A percentile compares a stretch with the other conserved stretches of the same genome.
These are phyloP conservation scores for Polydrusus pterygomalis DNA, from an alignment of 2,888 invertebrate species.

Conservation along the genomic window DNA sequence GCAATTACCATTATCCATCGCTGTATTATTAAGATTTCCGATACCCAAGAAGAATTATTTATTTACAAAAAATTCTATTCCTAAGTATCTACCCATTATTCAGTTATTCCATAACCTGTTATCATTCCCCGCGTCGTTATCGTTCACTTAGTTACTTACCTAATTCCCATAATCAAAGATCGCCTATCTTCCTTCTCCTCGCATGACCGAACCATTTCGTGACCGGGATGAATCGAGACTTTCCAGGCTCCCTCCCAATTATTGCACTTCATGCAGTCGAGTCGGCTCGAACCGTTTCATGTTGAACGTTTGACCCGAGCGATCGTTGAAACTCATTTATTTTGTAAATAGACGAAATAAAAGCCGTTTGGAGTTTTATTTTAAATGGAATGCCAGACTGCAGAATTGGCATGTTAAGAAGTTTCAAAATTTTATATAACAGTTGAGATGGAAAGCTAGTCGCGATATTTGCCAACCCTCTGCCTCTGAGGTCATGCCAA, in stretches of 20 bases:
- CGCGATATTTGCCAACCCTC: too few species aligned
- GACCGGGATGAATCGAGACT: slow-evolving; percentile 43
- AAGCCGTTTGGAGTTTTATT: neutral
- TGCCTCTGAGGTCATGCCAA: too few species aligned
- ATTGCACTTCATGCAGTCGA: slow-evolving; percentile 20
- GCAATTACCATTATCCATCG: too few species aligned
- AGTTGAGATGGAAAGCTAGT: too few species aligned
- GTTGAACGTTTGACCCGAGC: slow-evolving; percentile 37
- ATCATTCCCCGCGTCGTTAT: slow-evolving; percentile 16
- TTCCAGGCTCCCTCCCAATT: slow-evolving; percentile 43
- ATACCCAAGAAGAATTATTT: neutral
- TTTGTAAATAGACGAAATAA: neutral
- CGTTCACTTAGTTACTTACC: slow-evolving; percentile 32
- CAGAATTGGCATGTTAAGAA: too few species aligned
- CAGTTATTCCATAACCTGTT: slow-evolving; percentile 19
- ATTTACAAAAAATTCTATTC: neutral
- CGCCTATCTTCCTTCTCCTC: slow-evolving; percentile 40
- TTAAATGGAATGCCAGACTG: neutral
- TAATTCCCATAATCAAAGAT: slow-evolving; percentile 43
- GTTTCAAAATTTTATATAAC: too few species aligned
- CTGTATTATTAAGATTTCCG: too few species aligned
- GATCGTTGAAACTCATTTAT: slow-evolving; percentile 21
- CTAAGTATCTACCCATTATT: slow-evolving; percentile 8
- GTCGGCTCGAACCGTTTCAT: slow-evolving; percentile 33
- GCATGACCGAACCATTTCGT: slow-evolving; percentile 45